Percentiles rank a stretch among this genome's conserved stretches.
Conservation (phyloP, 2,113 vertebrate species). For the Neodontobutis hainanensis region DNA sequence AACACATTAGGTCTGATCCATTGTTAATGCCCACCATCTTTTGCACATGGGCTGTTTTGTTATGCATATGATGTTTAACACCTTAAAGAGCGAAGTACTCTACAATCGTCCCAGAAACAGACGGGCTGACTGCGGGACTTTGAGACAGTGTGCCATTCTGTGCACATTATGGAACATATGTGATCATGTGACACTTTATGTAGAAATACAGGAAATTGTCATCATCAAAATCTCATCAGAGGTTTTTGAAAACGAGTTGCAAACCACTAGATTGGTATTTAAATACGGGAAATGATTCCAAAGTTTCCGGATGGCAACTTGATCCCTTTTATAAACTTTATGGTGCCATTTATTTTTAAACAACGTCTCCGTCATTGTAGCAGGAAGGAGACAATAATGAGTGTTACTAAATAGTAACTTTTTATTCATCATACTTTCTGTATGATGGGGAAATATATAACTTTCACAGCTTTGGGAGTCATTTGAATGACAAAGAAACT, state of each 20-base stretch:
- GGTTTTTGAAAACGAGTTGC: conserved; percentile 1
- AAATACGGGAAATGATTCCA: conserved; percentile 10
- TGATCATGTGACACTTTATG: neutral
- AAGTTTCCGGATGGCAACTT: conserved; percentile 34
- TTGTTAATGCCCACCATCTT: conserved; percentile 52
- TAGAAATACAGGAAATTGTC: conserved; percentile 12
- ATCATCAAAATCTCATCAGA: neutral
- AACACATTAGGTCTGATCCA: conserved; percentile 51
- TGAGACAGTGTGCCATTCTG: neutral
- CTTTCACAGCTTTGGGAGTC: no score
- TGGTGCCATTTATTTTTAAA: conserved; percentile 20
- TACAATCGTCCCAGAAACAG: conserved; percentile 46
- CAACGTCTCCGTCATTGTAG: neutral
- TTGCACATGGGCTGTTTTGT: conserved; percentile 61
- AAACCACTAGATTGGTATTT: neutral
- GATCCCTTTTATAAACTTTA: conserved; percentile 39
- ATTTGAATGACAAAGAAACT: no score
- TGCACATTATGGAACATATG: neutral
- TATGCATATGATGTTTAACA: conserved; percentile 70
- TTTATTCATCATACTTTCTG: no score
- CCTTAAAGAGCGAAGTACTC: conserved; percentile 44
- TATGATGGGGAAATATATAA: no score
- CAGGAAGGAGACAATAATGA: conserved; percentile 30
- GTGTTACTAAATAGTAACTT: no score
- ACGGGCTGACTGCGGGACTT: conserved; percentile 40